Percentiles rank a stretch among this genome's conserved stretches.
Conservation (phyloP, 2,888 invertebrate species). For the Stratiomys singularior region DNA sequence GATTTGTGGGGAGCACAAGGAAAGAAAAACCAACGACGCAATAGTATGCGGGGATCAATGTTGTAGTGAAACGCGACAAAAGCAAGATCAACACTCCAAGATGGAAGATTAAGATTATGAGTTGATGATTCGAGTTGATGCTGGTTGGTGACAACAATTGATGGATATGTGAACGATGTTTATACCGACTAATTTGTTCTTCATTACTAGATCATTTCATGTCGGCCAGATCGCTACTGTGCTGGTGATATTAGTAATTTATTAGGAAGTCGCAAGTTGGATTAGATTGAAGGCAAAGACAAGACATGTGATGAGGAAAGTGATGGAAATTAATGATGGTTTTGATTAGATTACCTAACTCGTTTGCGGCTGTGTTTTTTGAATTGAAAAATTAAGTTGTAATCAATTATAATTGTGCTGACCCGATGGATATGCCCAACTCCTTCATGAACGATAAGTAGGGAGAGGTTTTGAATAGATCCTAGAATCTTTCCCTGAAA, state of each 20-base stretch:
- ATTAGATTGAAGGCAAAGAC: background rate
- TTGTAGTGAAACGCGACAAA: background rate
- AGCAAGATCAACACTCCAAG: background rate
- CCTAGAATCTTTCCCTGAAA: too few species aligned
- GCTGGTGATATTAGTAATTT: background rate
- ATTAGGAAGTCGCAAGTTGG: background rate
- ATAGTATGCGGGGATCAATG: background rate
- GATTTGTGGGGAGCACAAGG: background rate
- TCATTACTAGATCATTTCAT: background rate
- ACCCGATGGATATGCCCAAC: too few species aligned
- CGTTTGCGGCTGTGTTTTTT: too few species aligned
- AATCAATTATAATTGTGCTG: too few species aligned
- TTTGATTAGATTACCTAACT: too few species aligned
- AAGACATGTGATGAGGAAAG: too few species aligned
- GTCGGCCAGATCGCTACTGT: background rate
- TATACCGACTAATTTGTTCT: slow-evolving; percentile 10
- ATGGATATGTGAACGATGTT: slow-evolving; percentile 13
- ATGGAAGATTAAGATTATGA: background rate
- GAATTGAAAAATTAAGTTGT: too few species aligned
- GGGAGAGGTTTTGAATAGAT: too few species aligned
- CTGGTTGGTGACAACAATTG: slow-evolving; percentile 25
- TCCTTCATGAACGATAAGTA: too few species aligned
- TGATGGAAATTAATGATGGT: too few species aligned
- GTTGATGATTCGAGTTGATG: slow-evolving; percentile 10
- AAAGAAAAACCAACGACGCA: background rate